A percentile compares a stretch with the other conserved stretches of the same genome.
Evolutionary conservation across 2,888 invertebrate genomes (phyloP).

Genomic region (Leucoma salicis): DNA sequence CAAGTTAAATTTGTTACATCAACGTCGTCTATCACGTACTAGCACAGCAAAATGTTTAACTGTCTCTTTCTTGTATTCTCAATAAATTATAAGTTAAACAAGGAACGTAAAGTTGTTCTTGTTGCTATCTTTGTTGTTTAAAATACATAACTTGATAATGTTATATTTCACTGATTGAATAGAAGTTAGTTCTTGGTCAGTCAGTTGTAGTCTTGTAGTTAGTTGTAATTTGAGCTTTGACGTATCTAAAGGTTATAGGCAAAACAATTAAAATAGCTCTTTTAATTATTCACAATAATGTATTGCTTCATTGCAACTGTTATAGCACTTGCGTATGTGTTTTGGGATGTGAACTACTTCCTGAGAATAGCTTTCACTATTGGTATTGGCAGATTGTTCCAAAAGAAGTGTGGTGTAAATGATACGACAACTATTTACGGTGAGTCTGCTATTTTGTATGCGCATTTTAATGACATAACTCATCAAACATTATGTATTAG

Average conservation of each 20-base stretch:
- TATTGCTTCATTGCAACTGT: slow-evolving; percentile 59
- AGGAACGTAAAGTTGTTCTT: slow-evolving; percentile 11
- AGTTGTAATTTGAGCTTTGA: no score
- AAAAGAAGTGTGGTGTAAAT: slow-evolving; percentile 86
- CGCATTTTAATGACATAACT: slow-evolving; percentile 2
- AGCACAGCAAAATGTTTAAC: not conserved
- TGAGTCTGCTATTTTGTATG: slow-evolving; percentile 57
- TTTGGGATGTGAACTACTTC: slow-evolving; percentile 92
- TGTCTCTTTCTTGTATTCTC: slow-evolving; percentile 14
- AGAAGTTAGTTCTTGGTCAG: not conserved
- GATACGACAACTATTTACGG: slow-evolving; percentile 89
- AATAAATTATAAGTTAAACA: slow-evolving; percentile 11
- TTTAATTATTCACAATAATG: slow-evolving; percentile 42
- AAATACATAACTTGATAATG: no score
- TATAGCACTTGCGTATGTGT: slow-evolving; percentile 83
- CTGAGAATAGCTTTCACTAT: slow-evolving; percentile 87
- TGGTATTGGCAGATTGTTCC: slow-evolving; percentile 85
- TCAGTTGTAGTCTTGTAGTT: no score
- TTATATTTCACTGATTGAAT: no score
- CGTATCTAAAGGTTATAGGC: not conserved
- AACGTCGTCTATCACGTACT: slow-evolving; percentile 4
- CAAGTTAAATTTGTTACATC: slow-evolving; percentile 12
- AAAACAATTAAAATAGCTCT: slow-evolving; percentile 17
- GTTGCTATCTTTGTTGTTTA: slow-evolving; percentile 19
- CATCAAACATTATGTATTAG: not conserved